Percentiles rank a stretch among this genome's conserved stretches.
phyloP scores from a whole-genome alignment of 92 coral and sea anemone genomes.

The Nematostella vectensis region DNA sequence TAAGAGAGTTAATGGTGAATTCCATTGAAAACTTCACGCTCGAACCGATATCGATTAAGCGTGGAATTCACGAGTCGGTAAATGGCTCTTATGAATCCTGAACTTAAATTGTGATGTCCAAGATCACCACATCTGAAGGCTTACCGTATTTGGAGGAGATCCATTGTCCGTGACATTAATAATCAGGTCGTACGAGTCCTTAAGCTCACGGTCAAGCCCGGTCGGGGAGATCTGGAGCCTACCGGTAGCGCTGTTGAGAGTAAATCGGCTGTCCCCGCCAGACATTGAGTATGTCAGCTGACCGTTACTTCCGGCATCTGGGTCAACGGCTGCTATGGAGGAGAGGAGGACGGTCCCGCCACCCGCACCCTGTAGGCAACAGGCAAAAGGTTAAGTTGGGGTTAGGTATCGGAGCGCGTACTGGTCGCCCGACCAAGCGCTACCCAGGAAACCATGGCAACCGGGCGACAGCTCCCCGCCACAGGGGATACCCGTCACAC shows the following conservation, averaged over 20 bases:
- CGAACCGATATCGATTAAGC: no score
- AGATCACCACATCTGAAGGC: no score
- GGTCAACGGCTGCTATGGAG: conserved; percentile 50
- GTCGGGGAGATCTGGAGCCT: conserved; percentile 63
- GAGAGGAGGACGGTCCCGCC: conserved; percentile 54
- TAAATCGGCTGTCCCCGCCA: conserved; percentile 55
- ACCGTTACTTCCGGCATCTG: conserved; percentile 58
- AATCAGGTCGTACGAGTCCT: conserved; percentile 49
- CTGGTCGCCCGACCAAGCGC: no score
- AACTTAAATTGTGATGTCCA: no score
- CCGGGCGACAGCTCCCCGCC: no score
- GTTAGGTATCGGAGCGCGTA: no score
- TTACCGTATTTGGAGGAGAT: conserved; percentile 42
- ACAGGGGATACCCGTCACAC: no score
- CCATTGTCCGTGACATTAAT: conserved; percentile 70
- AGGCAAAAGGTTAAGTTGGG: neutral
- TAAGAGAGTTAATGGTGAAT: no score
- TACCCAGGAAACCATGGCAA: no score
- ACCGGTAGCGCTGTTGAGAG: conserved; percentile 68
- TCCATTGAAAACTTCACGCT: no score
- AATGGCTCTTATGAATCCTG: no score
- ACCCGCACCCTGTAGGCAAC: conserved; percentile 39
- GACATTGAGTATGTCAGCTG: conserved; percentile 53
- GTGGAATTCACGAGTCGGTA: no score
- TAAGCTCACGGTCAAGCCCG: conserved; percentile 68